Evolutionary conservation across 2,888 invertebrate genomes (phyloP), one percentile per base, ranked within the genome.

Genomic region (Hyposoter dolosus): DNA sequence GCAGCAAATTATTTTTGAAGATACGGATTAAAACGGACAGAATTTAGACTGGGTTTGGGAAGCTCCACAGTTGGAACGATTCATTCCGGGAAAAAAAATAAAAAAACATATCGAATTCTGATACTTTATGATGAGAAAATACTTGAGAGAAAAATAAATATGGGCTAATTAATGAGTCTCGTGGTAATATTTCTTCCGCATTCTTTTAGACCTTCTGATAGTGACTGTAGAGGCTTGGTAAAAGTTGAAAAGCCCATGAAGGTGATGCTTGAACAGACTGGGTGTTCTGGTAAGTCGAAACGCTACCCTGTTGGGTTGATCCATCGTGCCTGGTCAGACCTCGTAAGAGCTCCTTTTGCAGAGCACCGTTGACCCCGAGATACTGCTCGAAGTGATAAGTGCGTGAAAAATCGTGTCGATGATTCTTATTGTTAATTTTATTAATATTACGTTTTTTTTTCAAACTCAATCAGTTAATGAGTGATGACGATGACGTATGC

Each of bases 231-330:
- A 98, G 96, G 93, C 97, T 97, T 91, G 98, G 97, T 93, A 97
- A 96, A 91, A 97, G 96, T 95, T 98, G 97, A 95, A 97, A 98
- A 94, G 97, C 97, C 97, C 98, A 98, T 86, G 96, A 96, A 92
- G 96, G 96, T 74, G 95, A 94, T 66, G 91, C 91, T 86, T 91
- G 92, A 91, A 93, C 90, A 94, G 92, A 90, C 93, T 93, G 89
- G 93, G 86, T 83, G 80, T 84, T 88, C 78, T 90, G 89, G 85
- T 87, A 87, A 71, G 84, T 84, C 75, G 88, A 86, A 80, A 79
- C 60, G 87, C 88, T 86, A 86, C 89, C 88, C 89, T 89, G 87
- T 85, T 89, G 88, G 56, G 84, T 82, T 83, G 89, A 83, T 79
- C 90, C 84, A 71, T 90, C 92, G 89, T 89, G 91, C 89, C 90